phyloP scores from a whole-genome alignment of 2,888 invertebrate species.

The Parnassius mnemosyne region DNA sequence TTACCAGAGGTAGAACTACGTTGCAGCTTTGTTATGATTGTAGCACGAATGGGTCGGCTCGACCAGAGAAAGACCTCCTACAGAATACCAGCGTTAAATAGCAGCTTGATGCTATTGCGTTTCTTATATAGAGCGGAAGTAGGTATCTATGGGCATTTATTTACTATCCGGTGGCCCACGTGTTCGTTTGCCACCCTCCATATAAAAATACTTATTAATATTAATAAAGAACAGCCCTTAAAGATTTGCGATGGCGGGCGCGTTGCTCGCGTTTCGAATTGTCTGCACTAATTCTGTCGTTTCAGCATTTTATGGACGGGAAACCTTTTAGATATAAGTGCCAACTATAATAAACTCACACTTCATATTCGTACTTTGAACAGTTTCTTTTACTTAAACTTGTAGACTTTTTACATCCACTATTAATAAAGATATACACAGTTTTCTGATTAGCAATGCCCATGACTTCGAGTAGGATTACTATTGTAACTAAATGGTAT shows the following conservation, averaged over 20 bases:
- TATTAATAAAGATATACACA: background rate
- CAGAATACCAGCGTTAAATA: no score
- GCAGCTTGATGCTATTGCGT: no score
- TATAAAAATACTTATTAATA: background rate
- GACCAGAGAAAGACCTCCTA: no score
- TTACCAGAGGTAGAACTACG: no score
- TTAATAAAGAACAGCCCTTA: conserved; percentile 33
- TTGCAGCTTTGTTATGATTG: no score
- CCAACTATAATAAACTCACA: conserved; percentile 22
- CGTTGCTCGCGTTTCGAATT: conserved; percentile 52
- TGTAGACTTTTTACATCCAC: background rate
- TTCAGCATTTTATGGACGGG: conserved; percentile 39
- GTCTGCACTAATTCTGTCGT: conserved; percentile 57
- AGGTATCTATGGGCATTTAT: no score
- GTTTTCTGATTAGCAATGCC: background rate
- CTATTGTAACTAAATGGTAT: no score
- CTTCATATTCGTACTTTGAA: conserved; percentile 8
- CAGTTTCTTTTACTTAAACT: conserved; percentile 7
- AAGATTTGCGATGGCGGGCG: conserved; percentile 38
- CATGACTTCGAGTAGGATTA: no score
- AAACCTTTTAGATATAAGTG: conserved; percentile 25
- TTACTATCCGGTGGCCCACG: no score
- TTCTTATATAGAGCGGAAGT: no score
- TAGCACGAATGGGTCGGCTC: no score
- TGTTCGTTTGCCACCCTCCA: no score